Evolutionary conservation across 1,140 invertebrate genomes (phyloP).

Genomic region (Druon quercuslanigerum): DNA sequence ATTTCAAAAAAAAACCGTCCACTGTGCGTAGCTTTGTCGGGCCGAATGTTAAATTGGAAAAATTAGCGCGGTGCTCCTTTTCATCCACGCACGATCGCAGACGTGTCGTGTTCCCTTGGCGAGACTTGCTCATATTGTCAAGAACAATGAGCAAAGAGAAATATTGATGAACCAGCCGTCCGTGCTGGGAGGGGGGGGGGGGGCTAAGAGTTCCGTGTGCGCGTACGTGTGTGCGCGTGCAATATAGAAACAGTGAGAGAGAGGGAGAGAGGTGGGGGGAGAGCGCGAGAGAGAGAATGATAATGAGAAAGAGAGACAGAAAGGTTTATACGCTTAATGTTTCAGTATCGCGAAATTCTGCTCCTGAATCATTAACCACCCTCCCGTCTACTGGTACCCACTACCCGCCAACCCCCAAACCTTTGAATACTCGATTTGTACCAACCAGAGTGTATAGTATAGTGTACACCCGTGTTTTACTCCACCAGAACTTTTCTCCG

Average conservation of each 20-base stretch:
- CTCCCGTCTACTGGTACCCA: slow-evolving; percentile 45
- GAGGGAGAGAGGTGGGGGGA: slow-evolving; percentile 37
- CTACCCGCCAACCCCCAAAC: neutral
- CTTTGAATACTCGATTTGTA: slow-evolving; percentile 4
- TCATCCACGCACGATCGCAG: slow-evolving; percentile 40
- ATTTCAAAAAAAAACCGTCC: too few relatives aligned
- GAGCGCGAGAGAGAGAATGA: slow-evolving; percentile 35
- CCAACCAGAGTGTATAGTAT: neutral
- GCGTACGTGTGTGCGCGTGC: slow-evolving; percentile 41
- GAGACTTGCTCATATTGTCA: slow-evolving; percentile 64
- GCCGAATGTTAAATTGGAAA: neutral
- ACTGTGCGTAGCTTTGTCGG: too few relatives aligned
- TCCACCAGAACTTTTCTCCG: too few relatives aligned
- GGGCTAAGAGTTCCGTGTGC: slow-evolving; percentile 33
- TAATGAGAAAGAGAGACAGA: slow-evolving; percentile 50
- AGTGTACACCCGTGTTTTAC: too few relatives aligned
- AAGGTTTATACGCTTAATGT: slow-evolving; percentile 69
- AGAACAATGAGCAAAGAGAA: slow-evolving; percentile 74
- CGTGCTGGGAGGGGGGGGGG: neutral
- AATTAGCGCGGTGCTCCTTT: slow-evolving; percentile 34
- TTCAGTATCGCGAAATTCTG: slow-evolving; percentile 72
- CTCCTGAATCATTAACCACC: slow-evolving; percentile 68
- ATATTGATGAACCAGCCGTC: slow-evolving; percentile 68
- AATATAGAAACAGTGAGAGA: slow-evolving; percentile 46
- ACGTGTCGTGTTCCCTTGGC: slow-evolving; percentile 44